phyloP scores from a whole-genome alignment of 2,113 vertebrate genomes.

The Nyctibius bracteatus region DNA sequence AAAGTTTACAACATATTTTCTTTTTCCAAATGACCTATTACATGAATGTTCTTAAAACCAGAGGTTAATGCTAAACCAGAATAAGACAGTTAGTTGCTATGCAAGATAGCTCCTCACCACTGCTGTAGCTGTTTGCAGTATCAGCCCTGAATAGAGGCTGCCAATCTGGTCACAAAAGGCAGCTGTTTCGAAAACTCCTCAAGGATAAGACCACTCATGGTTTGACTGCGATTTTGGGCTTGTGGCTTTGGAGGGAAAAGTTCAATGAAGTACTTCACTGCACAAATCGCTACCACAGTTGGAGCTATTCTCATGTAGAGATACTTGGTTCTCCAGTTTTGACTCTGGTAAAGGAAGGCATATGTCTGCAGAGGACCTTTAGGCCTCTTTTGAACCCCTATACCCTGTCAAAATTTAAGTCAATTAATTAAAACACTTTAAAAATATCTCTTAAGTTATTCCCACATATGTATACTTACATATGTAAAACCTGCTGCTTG shows the following conservation, averaged over 20 bases:
- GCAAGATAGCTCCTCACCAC: neutral
- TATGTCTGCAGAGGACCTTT: neutral
- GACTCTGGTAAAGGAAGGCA: neutral
- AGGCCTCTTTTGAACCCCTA: neutral
- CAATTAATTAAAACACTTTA: neutral
- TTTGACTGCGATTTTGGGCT: neutral
- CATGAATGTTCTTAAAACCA: neutral
- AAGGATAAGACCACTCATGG: neutral
- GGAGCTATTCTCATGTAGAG: neutral
- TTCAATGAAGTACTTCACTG: neutral
- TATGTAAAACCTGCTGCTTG: neutral
- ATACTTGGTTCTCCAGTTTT: neutral
- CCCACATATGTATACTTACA: too few relatives aligned
- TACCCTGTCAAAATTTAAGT: neutral
- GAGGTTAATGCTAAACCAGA: neutral
- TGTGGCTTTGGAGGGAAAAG: neutral
- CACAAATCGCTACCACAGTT: neutral
- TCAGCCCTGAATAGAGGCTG: neutral
- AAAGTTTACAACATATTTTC: neutral
- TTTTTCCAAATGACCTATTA: neutral
- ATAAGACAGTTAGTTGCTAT: accelerated
- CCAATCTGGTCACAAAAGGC: neutral
- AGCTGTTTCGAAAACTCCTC: neutral
- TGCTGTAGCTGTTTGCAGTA: neutral
- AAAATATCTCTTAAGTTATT: neutral